Percentiles rank a stretch among this genome's conserved stretches.
Evolutionary conservation across 2,888 invertebrate species (phyloP).

Genomic region (Drosophila mayaguana): DNA sequence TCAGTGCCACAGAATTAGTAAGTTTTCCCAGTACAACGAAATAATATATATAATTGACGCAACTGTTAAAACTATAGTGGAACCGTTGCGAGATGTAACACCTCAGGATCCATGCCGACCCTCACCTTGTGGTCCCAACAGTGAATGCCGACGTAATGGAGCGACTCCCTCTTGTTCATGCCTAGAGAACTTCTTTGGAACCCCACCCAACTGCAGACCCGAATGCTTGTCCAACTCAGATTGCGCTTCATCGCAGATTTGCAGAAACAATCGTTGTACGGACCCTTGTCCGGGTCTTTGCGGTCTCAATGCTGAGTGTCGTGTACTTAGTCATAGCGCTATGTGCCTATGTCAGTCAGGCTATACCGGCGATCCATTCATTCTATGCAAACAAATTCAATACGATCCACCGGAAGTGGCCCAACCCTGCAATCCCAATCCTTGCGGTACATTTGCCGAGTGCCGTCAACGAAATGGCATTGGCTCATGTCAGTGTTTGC

Average conservation of each 20-base stretch:
- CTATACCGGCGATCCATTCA: constrained; percentile 84
- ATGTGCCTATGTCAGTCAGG: constrained; percentile 89
- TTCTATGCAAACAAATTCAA: constrained; percentile 86
- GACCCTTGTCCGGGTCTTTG: constrained; percentile 91
- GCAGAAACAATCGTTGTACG: constrained; percentile 90
- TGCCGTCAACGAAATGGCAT: constrained; percentile 89
- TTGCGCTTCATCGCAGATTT: constrained; percentile 89
- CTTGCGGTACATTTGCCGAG: constrained; percentile 92
- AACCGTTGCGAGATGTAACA: constrained; percentile 68
- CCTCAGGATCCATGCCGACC: constrained; percentile 85
- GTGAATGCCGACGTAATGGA: constrained; percentile 86
- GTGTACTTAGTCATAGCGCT: constrained; percentile 91
- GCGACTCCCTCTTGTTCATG: constrained; percentile 91
- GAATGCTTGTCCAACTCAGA: constrained; percentile 92
- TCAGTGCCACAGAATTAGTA: constrained; percentile 87
- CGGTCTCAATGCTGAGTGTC: constrained; percentile 90
- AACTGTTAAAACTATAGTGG: constrained; percentile 63
- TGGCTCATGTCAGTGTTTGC: constrained; percentile 90
- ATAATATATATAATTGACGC: constrained; percentile 1
- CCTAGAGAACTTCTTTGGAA: constrained; percentile 88
- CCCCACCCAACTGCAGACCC: constrained; percentile 90
- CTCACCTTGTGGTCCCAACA: constrained; percentile 86
- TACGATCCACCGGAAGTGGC: constrained; percentile 78
- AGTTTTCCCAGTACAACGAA: constrained; percentile 60
- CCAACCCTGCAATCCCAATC: constrained; percentile 90